Evolutionary conservation across 2,888 invertebrate genomes (phyloP), one percentile per base, ranked within the genome.

Genomic region (Meta bourneti): DNA sequence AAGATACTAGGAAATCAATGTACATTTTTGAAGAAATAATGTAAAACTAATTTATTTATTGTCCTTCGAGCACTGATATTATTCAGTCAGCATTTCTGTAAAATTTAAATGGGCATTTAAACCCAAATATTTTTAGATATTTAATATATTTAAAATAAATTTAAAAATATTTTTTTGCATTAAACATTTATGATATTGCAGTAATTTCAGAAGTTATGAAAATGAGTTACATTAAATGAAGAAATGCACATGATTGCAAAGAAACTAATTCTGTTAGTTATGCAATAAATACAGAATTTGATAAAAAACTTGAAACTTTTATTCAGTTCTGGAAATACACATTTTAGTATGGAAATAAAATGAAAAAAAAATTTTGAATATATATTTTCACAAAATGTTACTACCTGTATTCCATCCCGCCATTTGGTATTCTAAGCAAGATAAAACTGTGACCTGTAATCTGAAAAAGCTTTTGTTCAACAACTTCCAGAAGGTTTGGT

Each of bases 391-490:
- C 48, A 75, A 61, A 52, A 49, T 13, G 52, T 16, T 48, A 49
- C 6, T 89, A 90, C 92, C 80, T 83, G 19, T 87, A 87, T 86
- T 93, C 93, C 7, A 84, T 81, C 13, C 93, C 93, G 34, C 93
- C 94, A 86, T 85, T 91, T 51, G 92, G 92, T 8, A 94, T 87
- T 84, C 93, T 88, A 61, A 94, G 51, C 9, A 85, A 74, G 48
- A 51, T 9, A 11, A 90, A 52, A 72, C 70, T 34, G 52, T 85
- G 95, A 48, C 95, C 96, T 0, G 96, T 96, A 8, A 95, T 94
- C 69, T 94, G 93, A 19, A 97, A 94, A 69, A 97, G 94, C 86
- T 95, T 94, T 52, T 95, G 93, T 94, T 96, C 95, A 51, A 96
- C 94, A 93, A 94, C 93, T 16, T 94, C 80, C 19, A 94, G 94